Conservation (phyloP, 2,113 vertebrate genomes). For the Tachysurus fulvidraco region DNA sequence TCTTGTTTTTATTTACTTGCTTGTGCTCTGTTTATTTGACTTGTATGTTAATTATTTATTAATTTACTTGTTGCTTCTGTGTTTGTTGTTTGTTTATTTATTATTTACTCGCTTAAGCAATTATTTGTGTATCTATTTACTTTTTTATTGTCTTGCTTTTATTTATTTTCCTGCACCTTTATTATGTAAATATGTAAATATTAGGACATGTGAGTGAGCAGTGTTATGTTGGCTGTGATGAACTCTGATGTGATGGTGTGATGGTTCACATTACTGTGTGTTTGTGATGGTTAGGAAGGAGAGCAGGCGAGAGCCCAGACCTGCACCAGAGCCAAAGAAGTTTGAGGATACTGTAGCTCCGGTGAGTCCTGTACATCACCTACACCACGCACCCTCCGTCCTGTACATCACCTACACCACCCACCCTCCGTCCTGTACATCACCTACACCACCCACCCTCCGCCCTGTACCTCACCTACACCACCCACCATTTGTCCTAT, state of each 20-base stretch:
- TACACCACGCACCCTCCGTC: too few relatives aligned
- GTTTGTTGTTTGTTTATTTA: neutral
- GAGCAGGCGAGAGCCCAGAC: conserved; percentile 78
- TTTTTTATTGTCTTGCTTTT: too few relatives aligned
- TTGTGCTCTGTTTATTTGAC: neutral
- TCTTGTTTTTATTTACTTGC: neutral
- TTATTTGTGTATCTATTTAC: neutral
- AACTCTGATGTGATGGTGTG: too few relatives aligned
- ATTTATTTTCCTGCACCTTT: too few relatives aligned
- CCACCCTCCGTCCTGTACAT: too few relatives aligned
- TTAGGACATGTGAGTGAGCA: too few relatives aligned
- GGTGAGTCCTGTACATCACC: conserved; percentile 73
- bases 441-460: fast-evolving
- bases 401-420: neutral
- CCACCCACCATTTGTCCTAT: neutral
- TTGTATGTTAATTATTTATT: too few relatives aligned
- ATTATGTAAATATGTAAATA: too few relatives aligned
- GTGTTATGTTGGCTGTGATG: too few relatives aligned
- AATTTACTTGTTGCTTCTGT: neutral
- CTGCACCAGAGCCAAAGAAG: conserved; percentile 89
- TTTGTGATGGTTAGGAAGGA: conserved; percentile 80
- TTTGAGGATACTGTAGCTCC: conserved; percentile 80
- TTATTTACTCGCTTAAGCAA: neutral
- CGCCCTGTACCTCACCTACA: neutral
- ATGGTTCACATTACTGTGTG: conserved; percentile 39